Conservation (phyloP, 1,140 invertebrate genomes). For the Lepidurus apus region DNA sequence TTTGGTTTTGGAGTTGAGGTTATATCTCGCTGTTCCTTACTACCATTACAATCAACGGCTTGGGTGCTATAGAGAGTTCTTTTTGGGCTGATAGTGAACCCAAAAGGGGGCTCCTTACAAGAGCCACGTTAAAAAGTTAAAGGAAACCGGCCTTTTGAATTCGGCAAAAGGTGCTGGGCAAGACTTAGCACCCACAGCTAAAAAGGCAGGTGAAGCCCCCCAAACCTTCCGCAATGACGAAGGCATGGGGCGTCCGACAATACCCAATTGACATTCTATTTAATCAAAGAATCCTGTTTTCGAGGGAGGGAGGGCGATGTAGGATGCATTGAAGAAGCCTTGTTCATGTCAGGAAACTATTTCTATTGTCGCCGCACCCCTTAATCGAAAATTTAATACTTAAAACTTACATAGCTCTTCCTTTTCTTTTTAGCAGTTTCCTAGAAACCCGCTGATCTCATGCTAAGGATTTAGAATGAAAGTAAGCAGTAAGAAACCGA, state of each 20-base stretch:
- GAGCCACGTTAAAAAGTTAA: background rate
- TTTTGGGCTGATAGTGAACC: background rate
- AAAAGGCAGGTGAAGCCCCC: background rate
- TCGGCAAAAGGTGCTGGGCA: background rate
- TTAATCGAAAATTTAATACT: background rate
- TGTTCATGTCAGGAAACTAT: constrained; percentile 7
- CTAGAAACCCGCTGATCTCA: too few species aligned
- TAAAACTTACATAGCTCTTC: background rate
- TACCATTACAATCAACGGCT: background rate
- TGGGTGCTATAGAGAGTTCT: background rate
- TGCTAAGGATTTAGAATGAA: too few species aligned
- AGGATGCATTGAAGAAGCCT: background rate
- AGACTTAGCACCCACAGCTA: constrained; percentile 13
- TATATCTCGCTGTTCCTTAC: background rate
- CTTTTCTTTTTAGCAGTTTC: too few species aligned
- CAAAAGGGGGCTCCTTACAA: background rate
- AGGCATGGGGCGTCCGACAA: background rate
- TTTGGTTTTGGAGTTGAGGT: background rate
- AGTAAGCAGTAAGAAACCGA: too few species aligned
- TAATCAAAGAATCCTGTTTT: background rate
- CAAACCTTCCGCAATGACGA: background rate
- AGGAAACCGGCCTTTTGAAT: constrained; percentile 11
- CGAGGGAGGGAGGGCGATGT: background rate
- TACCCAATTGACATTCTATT: background rate
- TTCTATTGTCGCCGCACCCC: background rate